phyloP scores from a whole-genome alignment of 1,140 invertebrate species.

The Sminthurides bifidus region DNA sequence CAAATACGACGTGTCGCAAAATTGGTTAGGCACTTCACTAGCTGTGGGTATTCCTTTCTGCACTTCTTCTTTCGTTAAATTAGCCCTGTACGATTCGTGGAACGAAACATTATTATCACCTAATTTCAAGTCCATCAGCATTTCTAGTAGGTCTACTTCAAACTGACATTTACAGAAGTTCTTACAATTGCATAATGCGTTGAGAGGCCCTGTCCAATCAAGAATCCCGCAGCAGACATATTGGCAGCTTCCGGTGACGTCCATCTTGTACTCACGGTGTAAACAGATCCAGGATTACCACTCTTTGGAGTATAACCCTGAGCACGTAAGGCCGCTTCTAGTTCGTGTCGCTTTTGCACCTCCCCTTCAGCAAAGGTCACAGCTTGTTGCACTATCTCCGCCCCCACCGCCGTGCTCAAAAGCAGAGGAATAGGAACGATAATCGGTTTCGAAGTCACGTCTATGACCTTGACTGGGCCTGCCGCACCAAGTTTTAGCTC shows the following conservation, averaged over 20 bases:
- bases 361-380: neutral
- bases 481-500: too few species aligned
- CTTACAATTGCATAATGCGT: too few species aligned
- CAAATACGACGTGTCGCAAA: neutral
- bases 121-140: neutral
- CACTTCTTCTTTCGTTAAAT: neutral
- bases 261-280: neutral
- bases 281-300: neutral
- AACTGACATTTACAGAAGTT: neutral
- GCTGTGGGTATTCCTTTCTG: neutral
- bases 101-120: neutral
- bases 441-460: neutral
- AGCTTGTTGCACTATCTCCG: neutral
- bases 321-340: neutral
- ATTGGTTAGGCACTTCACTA: neutral
- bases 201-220: neutral
- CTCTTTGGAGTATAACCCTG: neutral
- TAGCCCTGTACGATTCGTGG: neutral
- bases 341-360: neutral
- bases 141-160: too few species aligned
- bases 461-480: too few species aligned
- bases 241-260: neutral
- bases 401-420: neutral
- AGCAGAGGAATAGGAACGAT: conserved; percentile 1
- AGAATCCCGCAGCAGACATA: neutral